Percentiles rank a stretch among this genome's conserved stretches.
These are phyloP conservation scores for Solenopsis invicta DNA, from an alignment of 1,140 invertebrate species.

Conservation along the genomic window DNA sequence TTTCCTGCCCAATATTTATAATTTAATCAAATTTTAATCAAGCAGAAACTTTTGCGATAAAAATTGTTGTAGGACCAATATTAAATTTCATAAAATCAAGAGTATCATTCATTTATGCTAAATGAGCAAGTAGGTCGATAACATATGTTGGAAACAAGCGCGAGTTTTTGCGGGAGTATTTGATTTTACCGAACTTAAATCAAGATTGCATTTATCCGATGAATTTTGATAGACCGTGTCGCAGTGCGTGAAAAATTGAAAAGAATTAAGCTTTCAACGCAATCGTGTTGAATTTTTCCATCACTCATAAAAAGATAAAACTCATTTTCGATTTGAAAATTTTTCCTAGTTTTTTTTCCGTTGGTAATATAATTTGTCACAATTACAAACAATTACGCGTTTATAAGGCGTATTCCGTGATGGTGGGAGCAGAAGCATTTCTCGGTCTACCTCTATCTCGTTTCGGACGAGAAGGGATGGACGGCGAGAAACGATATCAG, in stretches of 20 bases:
- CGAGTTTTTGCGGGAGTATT: neutral
- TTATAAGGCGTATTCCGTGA: slow-evolving; percentile 28
- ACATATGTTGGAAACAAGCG: neutral
- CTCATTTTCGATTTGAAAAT: neutral
- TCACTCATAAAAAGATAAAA: neutral
- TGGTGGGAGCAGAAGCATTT: neutral
- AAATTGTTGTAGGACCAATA: slow-evolving; percentile 2
- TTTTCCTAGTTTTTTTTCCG: neutral
- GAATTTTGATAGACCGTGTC: slow-evolving; percentile 5
- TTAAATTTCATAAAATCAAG: slow-evolving; percentile 29
- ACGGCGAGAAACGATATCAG: slow-evolving; percentile 31
- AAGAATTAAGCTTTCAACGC: neutral
- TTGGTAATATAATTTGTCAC: neutral
- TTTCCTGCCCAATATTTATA: neutral
- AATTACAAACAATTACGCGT: slow-evolving; percentile 47
- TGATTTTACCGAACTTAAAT: slow-evolving; percentile 25
- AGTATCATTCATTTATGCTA: slow-evolving; percentile 19
- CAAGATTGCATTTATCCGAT: neutral
- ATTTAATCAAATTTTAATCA: slow-evolving; percentile 35
- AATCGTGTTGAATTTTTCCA: neutral
- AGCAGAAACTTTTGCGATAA: slow-evolving; percentile 38
- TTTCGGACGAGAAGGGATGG: slow-evolving; percentile 22
- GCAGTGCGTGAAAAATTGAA: neutral
- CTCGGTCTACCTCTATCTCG: neutral
- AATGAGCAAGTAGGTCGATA: slow-evolving; percentile 21